phyloP scores from a whole-genome alignment of 2,888 invertebrate species.

The Entomobrya multifasciata region DNA sequence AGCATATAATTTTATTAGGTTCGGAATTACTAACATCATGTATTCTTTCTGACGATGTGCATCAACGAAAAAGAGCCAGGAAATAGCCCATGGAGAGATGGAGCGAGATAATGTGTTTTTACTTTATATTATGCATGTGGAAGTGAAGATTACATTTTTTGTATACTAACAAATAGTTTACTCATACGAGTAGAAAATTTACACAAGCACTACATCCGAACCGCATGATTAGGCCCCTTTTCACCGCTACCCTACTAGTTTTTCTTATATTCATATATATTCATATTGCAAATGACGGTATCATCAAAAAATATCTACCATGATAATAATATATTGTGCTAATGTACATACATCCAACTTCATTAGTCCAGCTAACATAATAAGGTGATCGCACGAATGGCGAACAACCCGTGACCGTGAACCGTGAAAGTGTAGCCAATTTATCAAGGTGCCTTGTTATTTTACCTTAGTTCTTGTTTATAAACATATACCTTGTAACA shows the following conservation, averaged over 20 bases:
- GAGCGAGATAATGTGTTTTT: not conserved
- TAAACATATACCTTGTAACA: not conserved
- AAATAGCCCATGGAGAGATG: not conserved
- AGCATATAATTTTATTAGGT: constrained; percentile 26
- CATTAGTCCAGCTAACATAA: constrained; percentile 42
- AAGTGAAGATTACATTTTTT: not conserved
- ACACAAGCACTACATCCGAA: not conserved
- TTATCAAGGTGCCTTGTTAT: constrained; percentile 51
- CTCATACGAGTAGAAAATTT: no score
- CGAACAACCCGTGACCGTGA: constrained; percentile 27
- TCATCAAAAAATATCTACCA: no score
- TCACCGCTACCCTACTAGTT: constrained; percentile 8
- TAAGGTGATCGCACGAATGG: constrained; percentile 38
- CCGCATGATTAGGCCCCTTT: not conserved
- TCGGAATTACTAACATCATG: not conserved
- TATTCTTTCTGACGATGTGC: no score
- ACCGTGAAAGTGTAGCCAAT: constrained; percentile 49
- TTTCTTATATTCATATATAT: not conserved
- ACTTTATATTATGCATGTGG: no score
- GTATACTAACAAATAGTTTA: not conserved
- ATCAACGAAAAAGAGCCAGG: not conserved
- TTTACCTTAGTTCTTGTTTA: not conserved
- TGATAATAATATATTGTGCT: no score
- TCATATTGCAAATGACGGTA: no score
- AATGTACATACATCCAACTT: constrained; percentile 48